Base-by-base conservation (phyloP, 2,888 invertebrate genomes). In the Lasius platythorax region DNA sequence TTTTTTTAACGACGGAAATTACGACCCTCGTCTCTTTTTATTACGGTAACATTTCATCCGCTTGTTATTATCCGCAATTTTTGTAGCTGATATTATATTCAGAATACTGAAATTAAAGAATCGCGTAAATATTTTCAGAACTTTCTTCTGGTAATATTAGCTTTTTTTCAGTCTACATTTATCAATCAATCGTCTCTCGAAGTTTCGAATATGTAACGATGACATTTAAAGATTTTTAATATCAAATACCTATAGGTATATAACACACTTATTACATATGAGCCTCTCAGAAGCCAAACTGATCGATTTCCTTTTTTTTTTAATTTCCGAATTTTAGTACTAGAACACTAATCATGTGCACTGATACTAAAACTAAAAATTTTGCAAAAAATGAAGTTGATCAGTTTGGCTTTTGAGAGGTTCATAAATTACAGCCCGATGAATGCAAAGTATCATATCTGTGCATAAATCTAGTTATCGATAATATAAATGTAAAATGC, bases 21-120 rank as follows among this genome's bases (percentile, higher is more conserved):
- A 78, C 43, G 43, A 78, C 15, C 28, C 53, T 37, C 66, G 74
- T 43, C 46, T 75, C 75, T 46, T 50, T 75, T 78, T 78, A 68
- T 33, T 43, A 58, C 30, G 30, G 15, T 53, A 67, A 58, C 43
- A 56, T 46, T 67, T 67, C 43, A 56, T 68, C 15, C 40, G 53
- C 30, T n/a, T 43, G 30, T 43, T 58, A 33, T 63, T 74, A 63
- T 46, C 28, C 28, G 23, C 11, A 1, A 50, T 50, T 63, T 33
- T 75, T 46, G 9, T 33, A 63, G 15, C 15, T 33, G 33, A 61
- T 53, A 53, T 53, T 53, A 53, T 53, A 63, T 46, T 63, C 46
- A 15, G 46, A 64, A 73, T 75, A 15, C 33, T 9, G 30, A 75
- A 43, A 46, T 61, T 63, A 5, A n/a, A 61, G 43, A 63, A n/a